A percentile compares a stretch with the other conserved stretches of the same genome.
These are phyloP conservation scores for Clarias laeviceps DNA, from an alignment of 2,797 vertebrate species.

Conservation along the genomic window DNA sequence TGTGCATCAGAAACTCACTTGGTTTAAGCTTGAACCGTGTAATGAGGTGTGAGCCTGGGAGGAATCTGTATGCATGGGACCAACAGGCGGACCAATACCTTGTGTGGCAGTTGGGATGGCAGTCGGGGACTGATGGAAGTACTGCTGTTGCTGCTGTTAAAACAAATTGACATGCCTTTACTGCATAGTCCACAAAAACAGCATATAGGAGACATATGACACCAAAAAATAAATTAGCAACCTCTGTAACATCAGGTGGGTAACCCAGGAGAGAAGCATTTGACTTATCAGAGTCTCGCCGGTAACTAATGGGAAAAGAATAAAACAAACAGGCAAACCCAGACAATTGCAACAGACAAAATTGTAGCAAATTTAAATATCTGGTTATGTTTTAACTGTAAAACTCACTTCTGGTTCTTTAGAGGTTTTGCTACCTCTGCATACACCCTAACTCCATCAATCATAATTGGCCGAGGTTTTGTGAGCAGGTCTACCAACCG, in stretches of 20 bases:
- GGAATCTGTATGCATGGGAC: slow-evolving; percentile 28
- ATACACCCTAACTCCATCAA: slow-evolving; percentile 88
- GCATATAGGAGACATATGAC: neutral
- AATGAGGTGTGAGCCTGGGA: slow-evolving; percentile 34
- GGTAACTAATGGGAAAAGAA: slow-evolving; percentile 62
- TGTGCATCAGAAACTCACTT: slow-evolving; percentile 38
- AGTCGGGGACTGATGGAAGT: slow-evolving; percentile 16
- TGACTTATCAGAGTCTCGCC: slow-evolving; percentile 72
- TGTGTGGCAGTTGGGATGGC: slow-evolving; percentile 14
- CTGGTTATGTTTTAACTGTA: neutral
- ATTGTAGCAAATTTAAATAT: neutral
- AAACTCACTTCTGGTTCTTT: slow-evolving; percentile 79
- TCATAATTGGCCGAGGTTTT: slow-evolving; percentile 85
- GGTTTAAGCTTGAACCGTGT: slow-evolving; percentile 44
- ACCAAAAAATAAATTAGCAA: slow-evolving; percentile 48
- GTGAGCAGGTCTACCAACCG: slow-evolving; percentile 90
- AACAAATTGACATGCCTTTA: neutral
- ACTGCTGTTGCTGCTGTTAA: slow-evolving; percentile 45
- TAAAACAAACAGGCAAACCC: neutral
- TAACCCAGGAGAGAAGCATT: slow-evolving; percentile 70
- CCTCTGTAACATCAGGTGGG: slow-evolving; percentile 70
- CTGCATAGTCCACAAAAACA: neutral
- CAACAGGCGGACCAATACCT: slow-evolving; percentile 32
- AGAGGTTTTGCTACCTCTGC: slow-evolving; percentile 89
- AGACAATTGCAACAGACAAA: neutral